Evolutionary conservation across 37 sponge, comb jelly and placozoan genomes (phyloP).

Genomic region (Axinella damicornis): DNA sequence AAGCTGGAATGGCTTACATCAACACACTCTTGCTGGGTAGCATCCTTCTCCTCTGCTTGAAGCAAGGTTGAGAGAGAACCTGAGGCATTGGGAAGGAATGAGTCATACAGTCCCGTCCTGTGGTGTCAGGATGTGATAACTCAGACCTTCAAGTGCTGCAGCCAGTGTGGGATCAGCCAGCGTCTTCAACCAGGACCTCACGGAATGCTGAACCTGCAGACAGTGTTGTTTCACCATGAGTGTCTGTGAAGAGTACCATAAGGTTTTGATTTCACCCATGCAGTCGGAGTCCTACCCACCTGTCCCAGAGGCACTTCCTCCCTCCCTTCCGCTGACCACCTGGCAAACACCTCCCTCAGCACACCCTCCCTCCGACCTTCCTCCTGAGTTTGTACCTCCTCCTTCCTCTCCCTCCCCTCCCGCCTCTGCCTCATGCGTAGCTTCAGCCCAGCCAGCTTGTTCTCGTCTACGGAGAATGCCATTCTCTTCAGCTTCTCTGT

Average conservation of each 20-base stretch:
- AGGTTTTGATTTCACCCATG: too few species aligned
- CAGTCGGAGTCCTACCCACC: too few species aligned
- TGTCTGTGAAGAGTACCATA: too few species aligned
- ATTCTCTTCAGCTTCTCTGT: conserved; percentile 59
- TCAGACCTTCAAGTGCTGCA: not conserved
- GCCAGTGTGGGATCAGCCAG: not conserved
- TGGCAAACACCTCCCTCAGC: conserved; percentile 30
- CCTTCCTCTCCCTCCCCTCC: conserved; percentile 54
- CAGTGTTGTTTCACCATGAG: too few species aligned
- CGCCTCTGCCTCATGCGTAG: conserved; percentile 43
- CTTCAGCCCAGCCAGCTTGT: conserved; percentile 56
- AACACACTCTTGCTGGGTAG: too few species aligned
- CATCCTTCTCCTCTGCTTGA: too few species aligned
- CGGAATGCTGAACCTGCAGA: conserved; percentile 4
- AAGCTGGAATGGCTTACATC: too few species aligned
- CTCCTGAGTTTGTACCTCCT: conserved; percentile 28
- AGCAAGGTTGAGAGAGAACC: too few species aligned
- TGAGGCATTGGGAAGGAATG: not conserved
- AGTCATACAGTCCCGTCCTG: too few species aligned
- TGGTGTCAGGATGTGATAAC: not conserved
- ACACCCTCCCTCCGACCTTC: not conserved
- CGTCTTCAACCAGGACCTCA: conserved; percentile 11
- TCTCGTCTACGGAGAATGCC: conserved; percentile 56
- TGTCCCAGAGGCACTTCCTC: not conserved
- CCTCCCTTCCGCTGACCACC: conserved; percentile 51